A percentile compares a stretch with the other conserved stretches of the same genome.
Evolutionary conservation across 2,113 vertebrate genomes (phyloP).

Genomic region (Anseranas semipalmata): DNA sequence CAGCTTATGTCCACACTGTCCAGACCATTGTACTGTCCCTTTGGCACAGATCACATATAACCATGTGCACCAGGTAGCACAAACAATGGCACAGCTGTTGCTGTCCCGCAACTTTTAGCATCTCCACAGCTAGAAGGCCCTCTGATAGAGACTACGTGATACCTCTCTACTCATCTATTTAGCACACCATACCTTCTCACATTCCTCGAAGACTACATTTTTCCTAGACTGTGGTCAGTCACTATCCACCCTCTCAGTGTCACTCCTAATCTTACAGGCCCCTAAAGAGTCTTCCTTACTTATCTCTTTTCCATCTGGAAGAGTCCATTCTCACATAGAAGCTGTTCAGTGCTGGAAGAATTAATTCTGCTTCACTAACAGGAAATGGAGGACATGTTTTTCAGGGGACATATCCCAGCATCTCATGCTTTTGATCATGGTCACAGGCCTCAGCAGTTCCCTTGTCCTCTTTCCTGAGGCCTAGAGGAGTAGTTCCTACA

Average conservation of each 20-base stretch:
- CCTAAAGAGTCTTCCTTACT: background rate
- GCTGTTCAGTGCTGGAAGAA: background rate
- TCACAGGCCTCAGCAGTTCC: background rate
- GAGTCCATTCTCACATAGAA: background rate
- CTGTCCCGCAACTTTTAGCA: background rate
- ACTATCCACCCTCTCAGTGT: background rate
- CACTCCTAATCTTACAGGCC: background rate
- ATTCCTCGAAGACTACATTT: background rate
- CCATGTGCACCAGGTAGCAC: accelerated
- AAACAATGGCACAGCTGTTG: background rate
- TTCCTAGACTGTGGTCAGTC: background rate
- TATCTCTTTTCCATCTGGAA: background rate
- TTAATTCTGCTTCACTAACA: background rate
- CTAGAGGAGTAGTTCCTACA: background rate
- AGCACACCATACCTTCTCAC: background rate
- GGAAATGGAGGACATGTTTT: background rate
- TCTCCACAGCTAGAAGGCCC: background rate
- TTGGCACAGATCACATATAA: background rate
- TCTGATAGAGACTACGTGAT: background rate
- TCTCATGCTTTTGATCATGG: background rate
- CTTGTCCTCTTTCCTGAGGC: background rate
- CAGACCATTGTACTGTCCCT: accelerated
- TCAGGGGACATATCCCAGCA: background rate
- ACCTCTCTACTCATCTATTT: background rate
- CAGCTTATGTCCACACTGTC: background rate